These are phyloP conservation scores for Hesperophylax magnus DNA, from an alignment of 1,140 invertebrate species.

Conservation along the genomic window DNA sequence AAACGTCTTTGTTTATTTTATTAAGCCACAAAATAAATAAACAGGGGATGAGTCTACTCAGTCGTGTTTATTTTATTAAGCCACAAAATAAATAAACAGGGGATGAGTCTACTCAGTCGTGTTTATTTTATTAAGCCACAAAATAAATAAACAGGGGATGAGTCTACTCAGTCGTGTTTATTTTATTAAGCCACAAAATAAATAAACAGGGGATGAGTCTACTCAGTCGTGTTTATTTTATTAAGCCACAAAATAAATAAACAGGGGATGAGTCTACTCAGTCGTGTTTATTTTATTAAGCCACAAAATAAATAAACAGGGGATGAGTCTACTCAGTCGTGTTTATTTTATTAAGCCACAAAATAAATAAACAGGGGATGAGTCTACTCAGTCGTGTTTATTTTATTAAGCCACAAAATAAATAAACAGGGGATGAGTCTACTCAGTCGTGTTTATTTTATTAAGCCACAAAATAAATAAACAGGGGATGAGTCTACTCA, in stretches of 20 bases:
- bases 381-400: constrained; percentile 7
- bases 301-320: no score
- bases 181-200: no score
- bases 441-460: constrained; percentile 6
- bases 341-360: no score
- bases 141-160: no score
- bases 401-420: no score
- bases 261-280: constrained; percentile 14
- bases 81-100: no score
- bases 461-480: no score
- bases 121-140: no score
- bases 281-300: no score
- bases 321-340: constrained; percentile 3
- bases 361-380: no score
- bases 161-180: constrained; percentile 7
- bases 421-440: constrained; percentile 23
- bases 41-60: constrained; percentile 14
- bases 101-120: constrained; percentile 3
- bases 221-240: constrained; percentile 6
- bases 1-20: constrained; percentile 7
- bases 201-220: constrained; percentile 23
- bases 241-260: no score
- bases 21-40: constrained; percentile 35
- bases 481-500: constrained; percentile 14
- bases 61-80: no score